Percentiles rank a stretch among this genome's conserved stretches.
These are phyloP conservation scores for Anthrax anthrax DNA, from an alignment of 2,888 invertebrate species.

Conservation along the genomic window DNA sequence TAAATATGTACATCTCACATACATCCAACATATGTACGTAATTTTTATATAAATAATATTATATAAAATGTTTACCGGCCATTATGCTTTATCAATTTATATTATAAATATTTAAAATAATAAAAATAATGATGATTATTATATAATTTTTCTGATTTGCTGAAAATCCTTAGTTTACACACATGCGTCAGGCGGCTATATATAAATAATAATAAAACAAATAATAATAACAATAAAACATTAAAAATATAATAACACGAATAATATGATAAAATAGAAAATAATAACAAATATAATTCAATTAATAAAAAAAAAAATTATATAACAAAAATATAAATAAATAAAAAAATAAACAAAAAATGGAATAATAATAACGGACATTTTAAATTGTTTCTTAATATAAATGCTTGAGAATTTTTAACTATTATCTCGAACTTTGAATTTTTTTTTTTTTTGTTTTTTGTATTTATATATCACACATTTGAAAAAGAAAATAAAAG, in stretches of 20 bases:
- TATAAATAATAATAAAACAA: constrained; percentile 4
- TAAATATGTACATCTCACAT: no score
- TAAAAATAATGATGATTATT: no score
- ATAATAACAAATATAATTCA: constrained; percentile 1
- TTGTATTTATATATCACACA: no score
- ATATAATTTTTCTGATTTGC: constrained; percentile 1
- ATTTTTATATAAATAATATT: no score
- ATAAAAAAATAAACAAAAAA: no score
- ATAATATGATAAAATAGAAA: no score
- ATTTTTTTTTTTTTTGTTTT: no score
- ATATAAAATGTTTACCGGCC: constrained; percentile 10
- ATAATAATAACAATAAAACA: constrained; percentile 7
- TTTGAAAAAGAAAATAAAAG: no score
- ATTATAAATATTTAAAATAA: no score
- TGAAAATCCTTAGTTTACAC: constrained; percentile 14
- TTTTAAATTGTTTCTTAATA: constrained; percentile 14
- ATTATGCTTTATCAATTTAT: constrained; percentile 3
- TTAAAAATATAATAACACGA: no score
- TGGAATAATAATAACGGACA: constrained; percentile 7
- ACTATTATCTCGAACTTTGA: no score
- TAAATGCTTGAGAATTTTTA: background rate
- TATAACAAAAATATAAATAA: background rate
- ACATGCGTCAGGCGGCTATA: constrained; percentile 15
- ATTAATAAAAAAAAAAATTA: background rate
- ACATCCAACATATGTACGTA: no score